These are phyloP conservation scores for Drosophila simulans DNA, from an alignment of 1,140 invertebrate genomes.

Conservation along the genomic window DNA sequence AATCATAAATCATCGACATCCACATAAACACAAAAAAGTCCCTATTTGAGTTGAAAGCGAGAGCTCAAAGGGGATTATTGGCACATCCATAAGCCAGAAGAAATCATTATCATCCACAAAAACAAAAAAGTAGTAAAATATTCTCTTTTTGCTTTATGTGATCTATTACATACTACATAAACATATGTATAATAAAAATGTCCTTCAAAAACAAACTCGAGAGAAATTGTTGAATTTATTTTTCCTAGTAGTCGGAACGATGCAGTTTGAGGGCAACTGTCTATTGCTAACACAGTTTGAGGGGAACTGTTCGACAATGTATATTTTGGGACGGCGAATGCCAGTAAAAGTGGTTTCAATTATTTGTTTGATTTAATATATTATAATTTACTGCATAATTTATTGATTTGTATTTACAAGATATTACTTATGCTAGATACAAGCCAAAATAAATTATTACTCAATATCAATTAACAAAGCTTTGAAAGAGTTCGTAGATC, in stretches of 20 bases:
- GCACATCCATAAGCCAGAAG: slow-evolving; percentile 35
- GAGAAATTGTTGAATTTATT: not conserved
- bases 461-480: too few relatives aligned
- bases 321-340: not conserved
- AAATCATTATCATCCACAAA: slow-evolving; percentile 49
- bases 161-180: slow-evolving; percentile 77
- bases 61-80: slow-evolving; percentile 43
- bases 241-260: not conserved
- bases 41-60: slow-evolving; percentile 4
- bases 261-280: not conserved
- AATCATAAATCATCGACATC: slow-evolving; percentile 39
- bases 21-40: slow-evolving; percentile 24
- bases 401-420: slow-evolving; percentile 37
- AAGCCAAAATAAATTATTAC: not conserved
- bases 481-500: too few relatives aligned
- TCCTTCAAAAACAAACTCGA: slow-evolving; percentile 61
- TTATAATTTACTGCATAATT: slow-evolving; percentile 36
- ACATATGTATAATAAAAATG: slow-evolving; percentile 78
- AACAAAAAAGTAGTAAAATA: slow-evolving; percentile 76
- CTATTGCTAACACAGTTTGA: not conserved
- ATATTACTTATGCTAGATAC: slow-evolving; percentile 10
- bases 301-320: not conserved
- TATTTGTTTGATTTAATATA: not conserved
- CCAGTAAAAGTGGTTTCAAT: not conserved
- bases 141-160: slow-evolving; percentile 84